Evolutionary conservation across 2,113 vertebrate genomes (phyloP), one percentile per base, ranked within the genome.

Genomic region (Carassius gibelio): DNA sequence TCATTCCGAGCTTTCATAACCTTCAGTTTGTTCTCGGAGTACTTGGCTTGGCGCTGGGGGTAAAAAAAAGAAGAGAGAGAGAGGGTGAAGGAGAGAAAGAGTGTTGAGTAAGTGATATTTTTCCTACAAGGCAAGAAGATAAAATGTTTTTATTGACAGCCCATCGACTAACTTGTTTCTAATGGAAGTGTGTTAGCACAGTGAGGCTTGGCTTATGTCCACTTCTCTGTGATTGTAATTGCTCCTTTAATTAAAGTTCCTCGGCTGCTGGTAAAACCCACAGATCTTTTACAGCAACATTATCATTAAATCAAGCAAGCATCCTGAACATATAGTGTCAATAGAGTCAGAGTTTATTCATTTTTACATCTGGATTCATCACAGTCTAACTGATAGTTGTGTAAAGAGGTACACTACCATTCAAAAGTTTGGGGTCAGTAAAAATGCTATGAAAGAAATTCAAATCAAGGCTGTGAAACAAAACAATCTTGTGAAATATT

Each of bases 21-120:
- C 91, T 99, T 99, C 91, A 99, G 95, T 89, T 99, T 99, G 94
- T 99, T 99, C 94, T 99, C 98, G 0, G 97, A 99, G 88, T 98
- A 99, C 89, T 99, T 99, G 26, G 98, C 97, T 94, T 99, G 98
- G 88, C 98, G 97, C 98, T 99, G 87, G 57, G 83, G 42, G 69
- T 8, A 64, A 30, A 50, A 38, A 38, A 42, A 42, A 42, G 30
- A 77, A 48, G 34, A 88, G 42, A 75, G 23, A 84, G n/a, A 48
- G 36, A 61, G 55, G 84, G 26, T 75, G 13, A 66, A 42, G 26
- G 14, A 36, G 13, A 38, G 10, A 23, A 7, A 76, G 34, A 38
- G 14, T 52, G 52, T 30, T 45, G 19, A 75, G 61, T 23, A 23
- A 42, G 64, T 64, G 78, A 7, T 81, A 42, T 59, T 10, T 62